Percentiles rank a stretch among this genome's conserved stretches.
Evolutionary conservation across 2,888 invertebrate species (phyloP).

Genomic region (Palloptera scutellata): DNA sequence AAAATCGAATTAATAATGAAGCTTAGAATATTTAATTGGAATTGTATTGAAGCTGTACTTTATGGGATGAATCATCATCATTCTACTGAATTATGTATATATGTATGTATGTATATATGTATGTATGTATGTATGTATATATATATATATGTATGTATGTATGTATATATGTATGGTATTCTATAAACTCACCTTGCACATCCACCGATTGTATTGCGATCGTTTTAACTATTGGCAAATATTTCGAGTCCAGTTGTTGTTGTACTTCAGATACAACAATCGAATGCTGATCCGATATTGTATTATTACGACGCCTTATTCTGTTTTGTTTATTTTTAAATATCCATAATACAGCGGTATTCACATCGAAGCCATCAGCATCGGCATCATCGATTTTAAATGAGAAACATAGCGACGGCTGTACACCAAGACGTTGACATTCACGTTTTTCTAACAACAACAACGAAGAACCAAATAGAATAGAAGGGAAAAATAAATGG

Average conservation of each 20-base stretch:
- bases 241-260: constrained; percentile 73
- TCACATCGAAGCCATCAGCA: constrained; percentile 77
- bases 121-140: no score
- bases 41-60: no score
- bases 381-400: constrained; percentile 80
- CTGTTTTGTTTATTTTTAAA: constrained; percentile 68
- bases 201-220: constrained; percentile 82
- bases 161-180: not conserved
- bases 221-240: constrained; percentile 79
- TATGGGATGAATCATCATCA: no score
- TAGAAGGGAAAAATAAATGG: not conserved
- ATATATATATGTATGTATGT: not conserved
- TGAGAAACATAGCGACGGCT: constrained; percentile 78
- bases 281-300: constrained; percentile 66
- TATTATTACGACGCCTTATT: constrained; percentile 38
- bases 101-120: no score
- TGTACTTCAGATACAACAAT: constrained; percentile 82
- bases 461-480: constrained; percentile 8
- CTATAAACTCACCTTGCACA: constrained; percentile 67
- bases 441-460: constrained; percentile 67
- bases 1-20: no score
- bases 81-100: no score
- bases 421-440: constrained; percentile 59
- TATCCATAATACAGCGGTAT: constrained; percentile 82
- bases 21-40: no score